A percentile compares a stretch with the other conserved stretches of the same genome.
phyloP scores from a whole-genome alignment of 2,888 invertebrate species.

The Nebria brevicollis region DNA sequence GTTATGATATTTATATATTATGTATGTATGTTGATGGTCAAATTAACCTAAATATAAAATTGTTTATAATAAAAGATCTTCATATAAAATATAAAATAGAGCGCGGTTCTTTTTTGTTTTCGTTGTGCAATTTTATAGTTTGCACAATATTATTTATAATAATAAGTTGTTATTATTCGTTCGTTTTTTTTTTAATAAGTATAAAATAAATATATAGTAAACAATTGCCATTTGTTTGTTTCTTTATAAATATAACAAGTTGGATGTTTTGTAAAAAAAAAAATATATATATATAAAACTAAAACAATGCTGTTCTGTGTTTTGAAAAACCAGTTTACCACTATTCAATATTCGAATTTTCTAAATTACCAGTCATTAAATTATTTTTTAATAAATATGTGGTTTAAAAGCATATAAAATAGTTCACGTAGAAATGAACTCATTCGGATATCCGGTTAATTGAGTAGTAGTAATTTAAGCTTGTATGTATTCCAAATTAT shows the following conservation, averaged over 20 bases:
- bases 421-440: no score
- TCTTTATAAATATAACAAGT: slow-evolving; percentile 17
- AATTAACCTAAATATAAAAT: slow-evolving; percentile 38
- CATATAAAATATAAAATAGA: slow-evolving; percentile 39
- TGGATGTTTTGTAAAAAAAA: slow-evolving; percentile 26
- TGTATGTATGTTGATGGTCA: slow-evolving; percentile 14
- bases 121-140: slow-evolving; percentile 3
- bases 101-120: slow-evolving; percentile 2
- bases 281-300: neutral
- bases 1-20: neutral
- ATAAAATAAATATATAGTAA: slow-evolving; percentile 41
- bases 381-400: no score
- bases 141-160: slow-evolving; percentile 17
- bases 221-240: slow-evolving; percentile 23
- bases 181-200: slow-evolving; percentile 22
- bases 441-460: no score
- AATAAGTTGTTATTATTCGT: slow-evolving; percentile 36
- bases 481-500: neutral
- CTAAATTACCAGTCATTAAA: no score
- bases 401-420: no score
- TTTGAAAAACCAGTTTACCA: neutral
- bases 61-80: slow-evolving; percentile 42
- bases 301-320: slow-evolving; percentile 29
- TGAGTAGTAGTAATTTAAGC: no score
- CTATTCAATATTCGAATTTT: neutral